A percentile compares a stretch with the other conserved stretches of the same genome.
These are phyloP conservation scores for Ferrisia virgata DNA, from an alignment of 2,888 invertebrate genomes.

Conservation along the genomic window DNA sequence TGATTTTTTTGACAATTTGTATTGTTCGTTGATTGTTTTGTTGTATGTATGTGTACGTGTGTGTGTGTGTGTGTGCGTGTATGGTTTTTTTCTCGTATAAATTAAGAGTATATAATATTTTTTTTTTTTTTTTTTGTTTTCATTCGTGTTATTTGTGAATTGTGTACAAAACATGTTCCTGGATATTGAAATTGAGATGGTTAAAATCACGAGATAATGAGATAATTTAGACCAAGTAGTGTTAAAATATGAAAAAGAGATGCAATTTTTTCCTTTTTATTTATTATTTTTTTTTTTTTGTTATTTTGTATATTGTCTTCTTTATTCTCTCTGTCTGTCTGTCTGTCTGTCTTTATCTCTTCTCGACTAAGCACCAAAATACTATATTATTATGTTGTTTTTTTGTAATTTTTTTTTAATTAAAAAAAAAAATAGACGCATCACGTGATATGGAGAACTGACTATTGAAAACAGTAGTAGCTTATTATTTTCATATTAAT, in stretches of 20 bases:
- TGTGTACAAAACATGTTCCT: slow-evolving; percentile 13
- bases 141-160: not conserved
- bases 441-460: slow-evolving; percentile 21
- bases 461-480: slow-evolving; percentile 16
- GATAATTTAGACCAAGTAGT: not conserved
- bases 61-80: not conserved
- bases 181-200: too few relatives aligned
- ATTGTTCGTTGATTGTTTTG: not conserved
- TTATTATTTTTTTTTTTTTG: not conserved
- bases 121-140: not conserved
- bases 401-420: not conserved
- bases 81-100: too few relatives aligned
- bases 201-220: too few relatives aligned
- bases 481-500: slow-evolving; percentile 19
- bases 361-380: not conserved
- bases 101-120: not conserved
- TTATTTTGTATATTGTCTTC: not conserved
- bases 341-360: too few relatives aligned
- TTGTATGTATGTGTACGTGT: not conserved
- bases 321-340: too few relatives aligned
- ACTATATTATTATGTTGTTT: not conserved
- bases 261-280: not conserved
- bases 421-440: not conserved
- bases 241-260: not conserved
- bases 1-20: not conserved